Evolutionary conservation across 1,140 invertebrate species (phyloP), one percentile per base, ranked within the genome.

Genomic region (Aphelenchoides avenae): DNA sequence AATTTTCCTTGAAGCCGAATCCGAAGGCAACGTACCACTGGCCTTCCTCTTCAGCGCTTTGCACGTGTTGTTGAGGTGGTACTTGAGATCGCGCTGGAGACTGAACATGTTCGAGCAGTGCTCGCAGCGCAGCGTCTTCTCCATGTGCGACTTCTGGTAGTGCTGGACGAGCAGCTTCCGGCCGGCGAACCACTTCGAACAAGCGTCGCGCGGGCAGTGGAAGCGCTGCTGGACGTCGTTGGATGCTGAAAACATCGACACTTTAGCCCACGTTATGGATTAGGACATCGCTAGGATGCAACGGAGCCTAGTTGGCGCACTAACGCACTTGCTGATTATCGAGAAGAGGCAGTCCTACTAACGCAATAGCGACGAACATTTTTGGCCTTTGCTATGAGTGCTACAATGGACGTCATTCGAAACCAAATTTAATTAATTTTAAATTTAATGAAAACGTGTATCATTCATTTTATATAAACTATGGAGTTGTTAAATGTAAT

Each of bases 131-230:
- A 39, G 31, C 13, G 26, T 43, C 36, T 65, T 65, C n/a, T 65
- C 66, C n/a, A 11, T 36, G 46, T 65, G 63, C 26, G 18, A 41
- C 42, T 65, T 65, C 37, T 65, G 63, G 36, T 52, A 65, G 36
- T 65, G 63, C 33, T 65, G 63, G 22, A 55, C 41, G 18, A 65
- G 34, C n/a, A 60, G 44, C 42, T 69, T 69, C 13, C 41, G 20
- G 20, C 34, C 40, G 5, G 29, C 22, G 27, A 37, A 60, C 22
- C n/a, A 40, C 18, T 18, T n/a, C 58, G 56, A 30, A 30, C 20
- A 55, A 60, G 15, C 55, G 52, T 24, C 15, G 24, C n/a, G 15
- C 26, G 3, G 15, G 15, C 43, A n/a, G n/a, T 31, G 3, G 24
- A 46, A 46, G n/a, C 40, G 13, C 34, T 36, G 13, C 18, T 36